Evolutionary conservation across 2,113 vertebrate genomes (phyloP).

Genomic region (Anhinga rufa): DNA sequence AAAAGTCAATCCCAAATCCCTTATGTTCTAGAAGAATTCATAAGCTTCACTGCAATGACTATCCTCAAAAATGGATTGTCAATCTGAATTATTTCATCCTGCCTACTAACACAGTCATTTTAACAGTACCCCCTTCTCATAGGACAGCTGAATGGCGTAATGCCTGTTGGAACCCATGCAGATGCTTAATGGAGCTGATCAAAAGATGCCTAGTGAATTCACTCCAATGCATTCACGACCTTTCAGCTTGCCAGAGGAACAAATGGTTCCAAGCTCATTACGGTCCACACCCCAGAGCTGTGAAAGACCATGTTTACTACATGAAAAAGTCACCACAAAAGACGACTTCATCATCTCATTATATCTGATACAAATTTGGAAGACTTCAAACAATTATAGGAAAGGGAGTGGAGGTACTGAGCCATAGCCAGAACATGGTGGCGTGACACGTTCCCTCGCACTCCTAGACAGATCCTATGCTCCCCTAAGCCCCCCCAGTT

Average conservation of each 20-base stretch:
- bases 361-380: not conserved
- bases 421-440: not conserved
- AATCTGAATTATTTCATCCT: not conserved
- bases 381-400: not conserved
- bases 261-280: conserved; percentile 18
- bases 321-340: conserved; percentile 35
- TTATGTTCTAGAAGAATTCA: not conserved
- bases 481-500: not conserved
- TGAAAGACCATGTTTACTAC: conserved; percentile 37
- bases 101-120: not conserved
- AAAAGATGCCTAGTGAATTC: not conserved
- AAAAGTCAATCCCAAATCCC: not conserved
- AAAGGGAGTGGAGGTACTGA: not conserved
- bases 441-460: not conserved
- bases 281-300: conserved; percentile 15
- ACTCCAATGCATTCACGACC: not conserved
- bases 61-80: not conserved
- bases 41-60: not conserved
- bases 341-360: conserved; percentile 22
- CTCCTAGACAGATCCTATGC: not conserved
- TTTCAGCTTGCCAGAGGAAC: conserved; percentile 23
- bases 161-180: not conserved
- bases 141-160: not conserved
- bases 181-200: conserved; percentile 34
- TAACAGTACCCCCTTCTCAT: not conserved